Evolutionary conservation across 2,113 vertebrate genomes (phyloP), one percentile per base, ranked within the genome.

Genomic region (Cyanocitta stelleri): DNA sequence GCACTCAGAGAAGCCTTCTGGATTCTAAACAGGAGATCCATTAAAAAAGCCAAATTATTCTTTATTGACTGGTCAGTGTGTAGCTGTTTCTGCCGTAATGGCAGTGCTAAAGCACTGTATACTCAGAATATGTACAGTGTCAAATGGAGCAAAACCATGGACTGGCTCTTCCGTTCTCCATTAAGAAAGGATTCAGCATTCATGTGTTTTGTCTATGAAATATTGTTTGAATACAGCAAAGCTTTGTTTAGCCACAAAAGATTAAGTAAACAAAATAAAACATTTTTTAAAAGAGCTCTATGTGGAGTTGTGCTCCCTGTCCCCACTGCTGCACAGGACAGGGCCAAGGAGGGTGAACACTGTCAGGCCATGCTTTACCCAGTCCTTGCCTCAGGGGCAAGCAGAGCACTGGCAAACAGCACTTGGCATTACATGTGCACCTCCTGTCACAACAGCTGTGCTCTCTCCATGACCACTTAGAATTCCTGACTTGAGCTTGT

Each of bases 211-310:
- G 21, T 84, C 84, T 88, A 52, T 49, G 80, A 79, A 79, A 46
- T 51, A 63, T 4, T 46, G 26, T 88, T 89, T 93, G 30, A 90
- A 77, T 90, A 94, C n/a, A 67, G 41, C 54, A 77, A 55, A 78
- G 24, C 37, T 58, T 35, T 68, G 37, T 58, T 93, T 85, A 63
- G 37, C 37, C 93, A 83, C 17, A 43, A 43, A 54, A 89, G 29
- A 61, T 23, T 59, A 91, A 90, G 23, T 59, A 46, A 89, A 82
- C 5, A 3, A 76, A 97, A 94, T 91, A 93, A 97, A 96, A 30
- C 4, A 1, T 56, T 84, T 95, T 96, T 67, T 83, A 37, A 91
- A 62, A 84, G 86, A 79, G 51, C 35, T 55, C 17, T 21, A 32
- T 37, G 3, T 62, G 48, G 16, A 24, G 16, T 79, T 9, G 4